Conservation (phyloP, 2,797 vertebrate genomes). For the Coregonus ussuriensis region DNA sequence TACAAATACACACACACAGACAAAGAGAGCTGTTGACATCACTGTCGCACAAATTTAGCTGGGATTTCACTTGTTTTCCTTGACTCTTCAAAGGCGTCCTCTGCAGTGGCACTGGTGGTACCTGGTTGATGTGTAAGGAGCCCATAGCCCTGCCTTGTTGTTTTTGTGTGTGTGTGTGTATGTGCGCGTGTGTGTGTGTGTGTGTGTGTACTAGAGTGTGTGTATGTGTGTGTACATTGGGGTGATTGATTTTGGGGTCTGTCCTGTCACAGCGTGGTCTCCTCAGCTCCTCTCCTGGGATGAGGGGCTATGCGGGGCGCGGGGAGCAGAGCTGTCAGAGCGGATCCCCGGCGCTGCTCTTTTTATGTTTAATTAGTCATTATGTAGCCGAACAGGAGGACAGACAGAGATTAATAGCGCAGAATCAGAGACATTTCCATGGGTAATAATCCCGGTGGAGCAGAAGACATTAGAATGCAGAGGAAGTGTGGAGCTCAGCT, state of each 20-base stretch:
- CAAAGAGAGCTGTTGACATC: constrained; percentile 61
- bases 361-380: constrained; percentile 99
- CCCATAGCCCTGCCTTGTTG: constrained; percentile 12
- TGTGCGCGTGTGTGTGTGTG: constrained; percentile 8
- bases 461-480: constrained; percentile 94
- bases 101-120: constrained; percentile 30
- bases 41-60: constrained; percentile 37
- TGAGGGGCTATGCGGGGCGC: constrained; percentile 72
- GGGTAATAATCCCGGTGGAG: constrained; percentile 96
- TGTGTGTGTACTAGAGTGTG: neutral
- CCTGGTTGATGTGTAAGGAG: constrained; percentile 13
- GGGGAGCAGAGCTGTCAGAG: constrained; percentile 91
- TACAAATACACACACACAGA: constrained; percentile 37
- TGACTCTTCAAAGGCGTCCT: constrained; percentile 46
- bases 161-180: constrained; percentile 21
- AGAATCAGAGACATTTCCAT: constrained; percentile 98
- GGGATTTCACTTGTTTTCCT: constrained; percentile 52
- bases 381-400: constrained; percentile 99
- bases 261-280: constrained; percentile 83
- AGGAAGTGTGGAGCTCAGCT: constrained; percentile 92
- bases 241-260: constrained; percentile 85
- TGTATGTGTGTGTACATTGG: constrained; percentile 43
- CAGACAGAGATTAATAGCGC: constrained; percentile 99
- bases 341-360: constrained; percentile 93
- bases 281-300: constrained; percentile 88